Evolutionary conservation across 1,140 invertebrate species (phyloP), one percentile per base, ranked within the genome.

Genomic region (Papilio dardanus): DNA sequence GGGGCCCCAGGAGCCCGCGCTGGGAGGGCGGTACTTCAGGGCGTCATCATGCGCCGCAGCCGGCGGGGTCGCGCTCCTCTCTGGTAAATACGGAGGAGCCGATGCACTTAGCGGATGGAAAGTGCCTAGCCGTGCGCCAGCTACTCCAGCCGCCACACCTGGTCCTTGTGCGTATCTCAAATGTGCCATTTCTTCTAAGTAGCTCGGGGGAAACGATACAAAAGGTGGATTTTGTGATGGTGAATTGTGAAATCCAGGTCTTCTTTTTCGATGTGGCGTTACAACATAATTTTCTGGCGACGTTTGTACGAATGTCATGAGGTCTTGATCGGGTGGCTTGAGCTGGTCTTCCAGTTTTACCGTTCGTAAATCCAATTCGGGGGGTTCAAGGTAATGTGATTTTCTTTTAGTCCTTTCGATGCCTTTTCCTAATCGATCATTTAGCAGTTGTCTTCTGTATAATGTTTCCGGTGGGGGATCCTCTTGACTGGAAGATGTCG

Each of bases 181-280:
- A 62, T 94, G 92, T 16, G 91, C 88, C 86, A 94, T 94, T 80
- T 96, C 96, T 84, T 96, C 96, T 68, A 96, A 90, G 80, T 96
- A 95, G 78, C 95, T 96, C 21, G 96, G 96, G 42, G 95, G 95
- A 86, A 97, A 97, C 30, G 97, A 96, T 54, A 97, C 96, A 84
- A 97, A 97, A 14, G 97, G 96, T 67, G 96, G 96, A 92, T 97
- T 97, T 85, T 97, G 97, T 65, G 96, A 96, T 8, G 97, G 97
- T 7, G 97, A 96, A 83, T 97, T 97, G 81, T 97, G 96, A 86
- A 97, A 97, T 30, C 97, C 97, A 1, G 97, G 97, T 84, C 97
- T 93, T 89, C 97, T 94, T 91, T 97, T 97, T 78, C 97, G 90
- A 91, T 97, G 97, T 0, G 97, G 97, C 42, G 96, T 97, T 6